Conservation (phyloP, 2,888 invertebrate species). For the Abrostola triplasia region DNA sequence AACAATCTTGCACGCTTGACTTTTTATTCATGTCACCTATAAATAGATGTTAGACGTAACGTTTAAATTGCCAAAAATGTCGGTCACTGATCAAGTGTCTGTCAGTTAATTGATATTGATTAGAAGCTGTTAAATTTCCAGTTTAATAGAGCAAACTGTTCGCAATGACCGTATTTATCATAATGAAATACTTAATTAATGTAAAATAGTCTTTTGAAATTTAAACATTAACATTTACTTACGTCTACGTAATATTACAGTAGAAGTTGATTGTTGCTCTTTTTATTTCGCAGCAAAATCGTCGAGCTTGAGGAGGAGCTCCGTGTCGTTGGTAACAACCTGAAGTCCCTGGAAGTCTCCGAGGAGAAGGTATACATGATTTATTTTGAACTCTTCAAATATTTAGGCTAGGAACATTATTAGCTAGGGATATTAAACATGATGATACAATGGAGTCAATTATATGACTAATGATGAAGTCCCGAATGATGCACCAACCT, state of each 20-base stretch:
- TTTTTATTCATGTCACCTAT: slow-evolving; percentile 37
- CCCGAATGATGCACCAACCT: slow-evolving; percentile 83
- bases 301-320: slow-evolving; percentile 99
- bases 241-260: slow-evolving; percentile 51
- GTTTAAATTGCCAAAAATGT: slow-evolving; percentile 66
- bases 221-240: neutral
- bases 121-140: slow-evolving; percentile 56
- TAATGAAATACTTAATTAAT: slow-evolving; percentile 30
- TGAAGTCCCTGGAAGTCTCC: slow-evolving; percentile 99
- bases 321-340: slow-evolving; percentile 99
- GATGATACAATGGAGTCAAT: neutral
- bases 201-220: slow-evolving; percentile 7
- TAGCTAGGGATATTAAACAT: slow-evolving; percentile 22
- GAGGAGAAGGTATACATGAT: slow-evolving; percentile 97
- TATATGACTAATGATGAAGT: slow-evolving; percentile 16
- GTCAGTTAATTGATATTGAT: slow-evolving; percentile 63
- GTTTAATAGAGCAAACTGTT: slow-evolving; percentile 48
- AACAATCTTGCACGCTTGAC: slow-evolving; percentile 52
- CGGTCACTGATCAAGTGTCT: slow-evolving; percentile 64
- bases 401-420: slow-evolving; percentile 14
- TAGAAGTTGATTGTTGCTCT: slow-evolving; percentile 74
- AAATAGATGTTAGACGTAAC: slow-evolving; percentile 35
- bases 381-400: slow-evolving; percentile 28
- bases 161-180: slow-evolving; percentile 35
- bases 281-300: slow-evolving; percentile 94